A percentile compares a stretch with the other conserved stretches of the same genome.
Evolutionary conservation across 2,797 vertebrate genomes (phyloP).

Genomic region (Dendrocincla tyrannina): DNA sequence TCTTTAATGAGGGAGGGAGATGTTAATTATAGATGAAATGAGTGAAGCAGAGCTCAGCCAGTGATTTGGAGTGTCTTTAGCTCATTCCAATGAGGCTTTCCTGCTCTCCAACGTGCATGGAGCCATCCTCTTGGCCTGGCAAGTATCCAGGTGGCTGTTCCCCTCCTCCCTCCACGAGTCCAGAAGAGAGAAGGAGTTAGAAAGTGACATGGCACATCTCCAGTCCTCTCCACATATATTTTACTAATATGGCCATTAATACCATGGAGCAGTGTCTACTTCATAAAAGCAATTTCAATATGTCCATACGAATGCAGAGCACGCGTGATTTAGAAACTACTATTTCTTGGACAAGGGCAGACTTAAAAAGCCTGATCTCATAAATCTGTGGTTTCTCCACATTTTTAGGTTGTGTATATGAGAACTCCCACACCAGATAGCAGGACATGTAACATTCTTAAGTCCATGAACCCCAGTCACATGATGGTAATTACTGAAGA

Average conservation of each 20-base stretch:
- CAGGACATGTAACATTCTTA: slow-evolving; percentile 49
- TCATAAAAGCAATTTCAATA: background rate
- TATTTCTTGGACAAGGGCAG: slow-evolving; percentile 24
- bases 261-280: background rate
- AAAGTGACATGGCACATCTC: background rate
- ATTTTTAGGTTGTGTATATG: slow-evolving; percentile 26
- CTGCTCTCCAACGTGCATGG: background rate
- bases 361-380: slow-evolving; percentile 20
- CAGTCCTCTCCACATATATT: background rate
- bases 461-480: slow-evolving; percentile 52
- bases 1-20: background rate
- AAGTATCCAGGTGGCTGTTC: background rate
- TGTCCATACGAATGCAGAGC: background rate
- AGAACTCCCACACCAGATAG: slow-evolving; percentile 55
- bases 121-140: slow-evolving; percentile 28
- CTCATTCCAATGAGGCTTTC: background rate
- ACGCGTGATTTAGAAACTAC: slow-evolving; percentile 19
- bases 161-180: background rate
- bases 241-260: background rate
- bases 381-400: slow-evolving; percentile 2
- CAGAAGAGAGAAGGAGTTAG: background rate
- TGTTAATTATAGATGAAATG: background rate
- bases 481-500: slow-evolving; percentile 60
- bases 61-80: background rate
- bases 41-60: background rate